Evolutionary conservation across 2,113 vertebrate species (phyloP).

Genomic region (Crotophaga sulcirostris): DNA sequence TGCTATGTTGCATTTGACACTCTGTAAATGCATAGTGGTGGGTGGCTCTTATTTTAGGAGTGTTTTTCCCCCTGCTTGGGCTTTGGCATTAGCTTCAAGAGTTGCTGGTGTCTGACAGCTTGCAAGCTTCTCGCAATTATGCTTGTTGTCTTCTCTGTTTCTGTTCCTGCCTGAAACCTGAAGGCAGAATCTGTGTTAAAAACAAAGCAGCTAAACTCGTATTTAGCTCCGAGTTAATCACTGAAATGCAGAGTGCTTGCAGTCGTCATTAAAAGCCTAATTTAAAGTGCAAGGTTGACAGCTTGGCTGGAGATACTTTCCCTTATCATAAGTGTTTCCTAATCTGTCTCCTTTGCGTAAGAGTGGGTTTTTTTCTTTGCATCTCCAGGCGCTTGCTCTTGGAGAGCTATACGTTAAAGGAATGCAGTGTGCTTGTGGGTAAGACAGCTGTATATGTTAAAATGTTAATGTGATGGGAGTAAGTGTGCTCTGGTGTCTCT

Average conservation of each 20-base stretch:
- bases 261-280: constrained; percentile 6
- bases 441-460: neutral
- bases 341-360: neutral
- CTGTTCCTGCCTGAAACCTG: neutral
- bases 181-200: neutral
- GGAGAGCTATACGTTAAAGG: neutral
- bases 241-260: neutral
- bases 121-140: neutral
- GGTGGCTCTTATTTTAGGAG: neutral
- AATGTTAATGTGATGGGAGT: neutral
- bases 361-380: neutral
- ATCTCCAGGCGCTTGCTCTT: neutral
- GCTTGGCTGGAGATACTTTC: neutral
- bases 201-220: neutral
- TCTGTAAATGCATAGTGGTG: neutral
- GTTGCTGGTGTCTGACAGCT: neutral
- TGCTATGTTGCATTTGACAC: neutral
- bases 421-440: neutral
- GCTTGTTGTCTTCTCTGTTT: neutral
- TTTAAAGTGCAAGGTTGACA: constrained; percentile 31
- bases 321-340: neutral
- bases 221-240: neutral
- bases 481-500: neutral
- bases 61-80: neutral
- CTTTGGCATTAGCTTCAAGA: neutral